Base-by-base conservation (phyloP, 2,113 vertebrate genomes). In the Caranx melampygus region DNA sequence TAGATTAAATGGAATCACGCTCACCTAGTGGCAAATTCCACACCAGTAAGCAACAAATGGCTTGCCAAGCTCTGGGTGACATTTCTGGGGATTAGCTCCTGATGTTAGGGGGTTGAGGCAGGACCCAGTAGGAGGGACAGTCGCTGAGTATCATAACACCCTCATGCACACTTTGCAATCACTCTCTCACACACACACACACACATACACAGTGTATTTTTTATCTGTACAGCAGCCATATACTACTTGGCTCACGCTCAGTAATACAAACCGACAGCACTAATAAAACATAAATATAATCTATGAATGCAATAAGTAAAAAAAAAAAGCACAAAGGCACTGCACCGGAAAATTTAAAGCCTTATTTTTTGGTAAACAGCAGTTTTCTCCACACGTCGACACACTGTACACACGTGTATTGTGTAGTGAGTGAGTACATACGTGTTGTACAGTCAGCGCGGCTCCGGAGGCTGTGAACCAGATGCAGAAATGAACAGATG, bases 1-100 rank as follows among this genome's bases (percentile, higher is more conserved):
- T 72, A 92, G 89, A 92, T 93, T 94, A 92, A 88, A 91, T 84
- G 78, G 83, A 91, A 85, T 91, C 91, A 85, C 79, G 88, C 88
- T 92, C 89, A 91, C 90, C 91, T 91, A 84, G 78, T 91, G 84
- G 87, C 74, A 88, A 91, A 93, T 88, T 90, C 87, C 86, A 88
- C 91, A 90, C 83, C 90, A 87, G 88, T 92, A 90, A 89, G 92
- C 92, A 92, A 90, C 89, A 86, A 87, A 89, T 88, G 85, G 59
- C 79, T 90, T 89, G 69, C 72, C 81, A 77, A 82, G 88, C 82
- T 89, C 74, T 85, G 75, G 74, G 81, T 90, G 91, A 91, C 87
- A 91, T 92, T 92, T 92, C 84, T 59, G 34, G 80, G 91, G 91
- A 92, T 94, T 92, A 92, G 72, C 86, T 81, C 55, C 51, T 69